phyloP scores from a whole-genome alignment of 35 echinoderm and acorn worm species.

The Eucidaris tribuloides region DNA sequence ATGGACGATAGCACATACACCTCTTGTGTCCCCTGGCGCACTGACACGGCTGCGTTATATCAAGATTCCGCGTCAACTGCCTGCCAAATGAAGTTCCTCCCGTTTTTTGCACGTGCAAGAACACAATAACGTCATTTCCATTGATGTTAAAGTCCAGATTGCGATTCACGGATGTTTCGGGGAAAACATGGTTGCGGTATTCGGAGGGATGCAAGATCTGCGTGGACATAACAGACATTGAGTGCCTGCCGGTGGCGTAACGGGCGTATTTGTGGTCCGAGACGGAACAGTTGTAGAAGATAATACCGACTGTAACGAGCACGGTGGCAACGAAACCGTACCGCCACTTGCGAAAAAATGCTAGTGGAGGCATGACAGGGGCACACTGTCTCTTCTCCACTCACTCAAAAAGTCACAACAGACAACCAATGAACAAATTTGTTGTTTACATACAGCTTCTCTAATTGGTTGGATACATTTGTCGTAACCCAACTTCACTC shows the following conservation, averaged over 20 bases:
- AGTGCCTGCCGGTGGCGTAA: not conserved
- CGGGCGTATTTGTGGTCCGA: not conserved
- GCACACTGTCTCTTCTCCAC: not conserved
- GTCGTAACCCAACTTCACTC: not conserved
- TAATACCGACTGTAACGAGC: not conserved
- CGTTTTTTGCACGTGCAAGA: conserved; percentile 93
- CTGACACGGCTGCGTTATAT: conserved; percentile 55
- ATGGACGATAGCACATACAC: conserved; percentile 70
- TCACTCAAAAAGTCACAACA: not conserved
- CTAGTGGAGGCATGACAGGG: not conserved
- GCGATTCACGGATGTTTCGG: not conserved
- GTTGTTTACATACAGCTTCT: not conserved
- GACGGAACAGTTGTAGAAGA: conserved; percentile 5
- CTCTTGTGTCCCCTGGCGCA: conserved; percentile 44
- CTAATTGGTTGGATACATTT: not conserved
- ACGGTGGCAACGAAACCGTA: not conserved
- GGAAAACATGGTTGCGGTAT: not conserved
- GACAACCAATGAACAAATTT: not conserved
- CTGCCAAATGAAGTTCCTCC: conserved; percentile 80
- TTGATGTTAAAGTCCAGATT: conserved; percentile 47
- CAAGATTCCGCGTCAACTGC: conserved; percentile 59
- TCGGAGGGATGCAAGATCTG: not conserved
- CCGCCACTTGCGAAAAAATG: conserved; percentile 12
- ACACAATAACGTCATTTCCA: conserved; percentile 75
- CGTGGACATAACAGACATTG: not conserved